phyloP scores from a whole-genome alignment of 2,113 vertebrate species.

The Podarcis muralis region DNA sequence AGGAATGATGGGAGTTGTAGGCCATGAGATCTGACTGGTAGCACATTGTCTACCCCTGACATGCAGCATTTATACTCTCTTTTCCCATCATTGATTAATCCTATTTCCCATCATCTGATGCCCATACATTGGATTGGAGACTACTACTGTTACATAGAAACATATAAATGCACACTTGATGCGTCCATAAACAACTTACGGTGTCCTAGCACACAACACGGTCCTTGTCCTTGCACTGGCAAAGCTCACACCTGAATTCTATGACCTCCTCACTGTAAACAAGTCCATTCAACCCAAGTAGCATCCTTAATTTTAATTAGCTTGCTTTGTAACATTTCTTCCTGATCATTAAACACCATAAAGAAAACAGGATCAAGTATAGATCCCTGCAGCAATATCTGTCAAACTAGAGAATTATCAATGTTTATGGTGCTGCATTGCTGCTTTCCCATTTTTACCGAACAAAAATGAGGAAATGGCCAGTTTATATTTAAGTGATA shows the following conservation, averaged over 20 bases:
- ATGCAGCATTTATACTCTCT: no score
- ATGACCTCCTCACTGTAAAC: not conserved
- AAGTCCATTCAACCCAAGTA: not conserved
- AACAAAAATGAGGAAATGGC: not conserved
- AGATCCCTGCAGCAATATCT: not conserved
- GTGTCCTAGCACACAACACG: no score
- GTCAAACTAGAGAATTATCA: not conserved
- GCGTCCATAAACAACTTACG: not conserved
- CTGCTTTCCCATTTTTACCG: not conserved
- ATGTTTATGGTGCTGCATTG: not conserved
- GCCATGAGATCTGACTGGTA: no score
- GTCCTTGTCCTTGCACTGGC: not conserved
- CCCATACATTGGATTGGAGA: not conserved
- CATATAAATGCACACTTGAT: not conserved
- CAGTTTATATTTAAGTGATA: not conserved
- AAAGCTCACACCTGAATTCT: not conserved
- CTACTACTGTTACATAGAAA: not conserved
- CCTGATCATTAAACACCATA: constrained; percentile 6
- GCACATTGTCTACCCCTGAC: no score
- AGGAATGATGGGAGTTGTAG: no score
- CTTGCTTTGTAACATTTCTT: not conserved
- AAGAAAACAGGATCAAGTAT: not conserved
- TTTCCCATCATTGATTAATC: no score
- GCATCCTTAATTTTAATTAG: not conserved
- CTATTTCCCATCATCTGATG: no score